Base-by-base conservation (phyloP, 2,888 invertebrate genomes). In the Chorisops tibialis region DNA sequence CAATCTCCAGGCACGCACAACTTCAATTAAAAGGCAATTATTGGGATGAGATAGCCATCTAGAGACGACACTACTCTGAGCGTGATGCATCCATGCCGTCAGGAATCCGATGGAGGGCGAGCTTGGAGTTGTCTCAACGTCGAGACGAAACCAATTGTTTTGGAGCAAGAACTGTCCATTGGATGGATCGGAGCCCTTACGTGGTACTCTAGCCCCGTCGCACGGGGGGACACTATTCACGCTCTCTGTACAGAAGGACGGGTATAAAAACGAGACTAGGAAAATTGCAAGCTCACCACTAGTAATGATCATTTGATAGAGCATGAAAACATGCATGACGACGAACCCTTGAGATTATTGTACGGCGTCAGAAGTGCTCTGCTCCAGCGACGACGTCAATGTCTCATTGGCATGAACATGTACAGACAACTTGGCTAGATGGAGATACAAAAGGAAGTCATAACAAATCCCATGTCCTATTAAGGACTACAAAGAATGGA, bases 221-320 rank as follows among this genome's bases (percentile, higher is more conserved):
- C n/a, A 41, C 5, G 41, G 12, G n/a, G 18, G 6, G 18, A 6
- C 14, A 16, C 18, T 6, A 6, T 6, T 12, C n/a, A 16, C 41
- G 11, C 41, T n/a, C n/a, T n/a, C n/a, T n/a, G n/a, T n/a, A 41
- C 12, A 3, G 14, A 12, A n/a, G 41, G n/a, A 5, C 6, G 18
- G 4, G 30, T 30, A 30, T n/a, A n/a, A 41, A 41, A 41, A 6
- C 41, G 41, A 16, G 18, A 16, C 18, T 16, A n/a, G n/a, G 14
- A 41, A 48, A 47, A 35, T 47, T 59, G 48, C 48, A 59, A 59
- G 38, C 47, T 41, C 41, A 48, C 50, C 16, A 49, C 39, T 24
- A 59, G 59, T 49, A 59, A 50, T 49, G 59, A 49, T 59, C 59
- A 50, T 59, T 59, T 59, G 59, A 59, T 59, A 59, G 59, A 59